phyloP scores from a whole-genome alignment of 2,797 vertebrate genomes.

The Peromyscus attwateri region DNA sequence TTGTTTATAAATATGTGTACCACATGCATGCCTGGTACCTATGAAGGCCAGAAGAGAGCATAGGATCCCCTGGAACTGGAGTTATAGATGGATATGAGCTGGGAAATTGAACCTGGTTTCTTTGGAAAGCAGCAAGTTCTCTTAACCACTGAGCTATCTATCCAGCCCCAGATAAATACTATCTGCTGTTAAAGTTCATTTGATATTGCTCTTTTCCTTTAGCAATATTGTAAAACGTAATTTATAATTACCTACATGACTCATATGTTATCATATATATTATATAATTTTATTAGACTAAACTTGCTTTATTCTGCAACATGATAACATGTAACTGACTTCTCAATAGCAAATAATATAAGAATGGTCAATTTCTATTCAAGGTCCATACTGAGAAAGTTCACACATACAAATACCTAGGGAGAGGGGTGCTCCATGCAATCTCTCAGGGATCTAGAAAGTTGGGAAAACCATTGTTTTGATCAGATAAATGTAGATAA shows the following conservation, averaged over 20 bases:
- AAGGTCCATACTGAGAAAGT: not conserved
- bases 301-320: not conserved
- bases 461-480: not conserved
- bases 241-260: not conserved
- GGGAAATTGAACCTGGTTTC: not conserved
- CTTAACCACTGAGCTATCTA: not conserved
- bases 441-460: not conserved
- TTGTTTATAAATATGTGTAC: not conserved
- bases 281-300: not conserved
- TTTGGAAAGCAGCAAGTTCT: not conserved
- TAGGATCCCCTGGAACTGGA: not conserved
- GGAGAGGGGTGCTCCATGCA: not conserved
- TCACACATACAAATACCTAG: not conserved
- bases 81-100: not conserved
- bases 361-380: not conserved
- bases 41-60: not conserved
- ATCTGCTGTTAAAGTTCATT: not conserved
- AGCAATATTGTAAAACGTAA: not conserved
- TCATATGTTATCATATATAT: not conserved
- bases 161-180: not conserved
- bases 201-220: constrained; percentile 1
- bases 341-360: not conserved
- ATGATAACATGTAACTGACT: not conserved
- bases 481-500: not conserved
- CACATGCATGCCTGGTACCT: not conserved